Evolutionary conservation across 30 jellyfish, hydroid and myxozoan genomes (phyloP), one percentile per base, ranked within the genome.

Genomic region (Mastigias papua): DNA sequence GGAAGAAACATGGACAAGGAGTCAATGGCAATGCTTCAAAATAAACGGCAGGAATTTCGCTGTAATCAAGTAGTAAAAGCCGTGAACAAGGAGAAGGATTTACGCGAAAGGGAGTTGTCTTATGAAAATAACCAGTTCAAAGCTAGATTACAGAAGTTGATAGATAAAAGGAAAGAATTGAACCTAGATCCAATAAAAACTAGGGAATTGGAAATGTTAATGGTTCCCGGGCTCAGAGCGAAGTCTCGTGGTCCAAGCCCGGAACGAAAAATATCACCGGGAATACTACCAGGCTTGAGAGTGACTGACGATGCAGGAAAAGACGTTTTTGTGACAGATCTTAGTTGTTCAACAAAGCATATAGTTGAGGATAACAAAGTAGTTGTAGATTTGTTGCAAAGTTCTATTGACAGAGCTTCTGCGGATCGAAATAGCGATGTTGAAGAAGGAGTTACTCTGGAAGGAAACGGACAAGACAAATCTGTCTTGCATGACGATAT

Each of bases 11-110:
- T 37, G 73, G 90, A 85, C 80, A 85, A 85, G 75, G 94, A 85
- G 62, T 85, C 94, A 8, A 54, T 85, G 82, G 94, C 94, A 22
- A 27, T 85, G 65, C 48, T 58, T 1, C 84, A 85, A 49, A 85
- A 85, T 35, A 85, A 85, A 31, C 69, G 88, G 32, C 94, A 85
- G 13, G 94, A 85, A 48, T 70, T 85, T 85, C 94, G 94, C 65
- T 85, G 83, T 70, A 57, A 34, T 34, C 88, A 71, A 68, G 88
- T 85, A 16, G 60, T 85, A 17, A 85, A 64, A 57, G 94, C 94
- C 21, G 94, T 85, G 11, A 85, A 64, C 83, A 85, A 85, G 66
- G 94, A 85, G 77, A 85, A 73, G 63, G 37, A 64, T 27, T 22
- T 85, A 1, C 88, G 94, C 32, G 84, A 85, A 37, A 29, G 94